phyloP scores from a whole-genome alignment of 23 tunicate species.

The Corella eumyota region DNA sequence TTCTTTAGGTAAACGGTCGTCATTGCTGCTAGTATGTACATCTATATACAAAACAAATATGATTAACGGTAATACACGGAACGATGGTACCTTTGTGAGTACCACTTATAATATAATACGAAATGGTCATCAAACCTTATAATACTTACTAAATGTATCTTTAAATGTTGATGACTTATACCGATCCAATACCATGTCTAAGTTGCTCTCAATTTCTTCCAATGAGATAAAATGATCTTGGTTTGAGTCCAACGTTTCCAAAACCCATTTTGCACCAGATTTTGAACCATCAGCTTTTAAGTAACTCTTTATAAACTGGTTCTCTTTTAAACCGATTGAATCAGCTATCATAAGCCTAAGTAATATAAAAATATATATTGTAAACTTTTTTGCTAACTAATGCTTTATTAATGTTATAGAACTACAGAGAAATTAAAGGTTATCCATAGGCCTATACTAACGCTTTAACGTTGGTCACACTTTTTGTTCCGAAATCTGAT shows the following conservation, averaged over 20 bases:
- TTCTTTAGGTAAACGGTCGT: no score
- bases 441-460: no score
- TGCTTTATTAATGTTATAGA: no score
- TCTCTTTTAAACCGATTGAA: background rate
- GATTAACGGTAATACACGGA: no score
- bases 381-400: background rate
- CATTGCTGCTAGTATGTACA: no score
- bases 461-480: no score
- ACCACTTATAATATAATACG: no score
- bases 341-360: background rate
- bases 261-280: slow-evolving; percentile 11
- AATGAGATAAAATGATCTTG: background rate
- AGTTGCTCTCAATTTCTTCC: slow-evolving; percentile 3
- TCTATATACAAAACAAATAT: no score
- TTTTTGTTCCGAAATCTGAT: no score
- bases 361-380: background rate
- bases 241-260: slow-evolving; percentile 5
- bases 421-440: no score
- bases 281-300: slow-evolving; percentile 3
- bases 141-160: background rate
- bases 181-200: slow-evolving; percentile 26
- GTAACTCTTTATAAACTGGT: slow-evolving; percentile 7
- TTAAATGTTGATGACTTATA: background rate
- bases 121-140: no score
- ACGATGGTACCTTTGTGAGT: no score